Conservation (phyloP, 2,888 invertebrate genomes). For the Polyommatus iphigenia region DNA sequence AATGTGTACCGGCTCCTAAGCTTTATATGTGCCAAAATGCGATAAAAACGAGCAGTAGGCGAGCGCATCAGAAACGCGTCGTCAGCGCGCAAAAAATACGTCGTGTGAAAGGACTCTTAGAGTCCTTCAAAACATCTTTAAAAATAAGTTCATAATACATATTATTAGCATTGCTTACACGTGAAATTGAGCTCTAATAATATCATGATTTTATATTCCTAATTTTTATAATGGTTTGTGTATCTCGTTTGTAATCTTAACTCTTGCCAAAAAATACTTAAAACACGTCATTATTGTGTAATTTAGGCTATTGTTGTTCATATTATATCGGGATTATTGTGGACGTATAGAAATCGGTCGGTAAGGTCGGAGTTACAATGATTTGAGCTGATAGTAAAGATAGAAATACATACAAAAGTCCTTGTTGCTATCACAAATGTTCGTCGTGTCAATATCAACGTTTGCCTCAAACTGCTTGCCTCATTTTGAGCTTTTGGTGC, state of each 20-base stretch:
- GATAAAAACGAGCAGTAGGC: too few relatives aligned
- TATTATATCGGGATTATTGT: background rate
- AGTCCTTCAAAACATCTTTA: too few relatives aligned
- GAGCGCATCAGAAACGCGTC: too few relatives aligned
- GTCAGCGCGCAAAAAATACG: too few relatives aligned
- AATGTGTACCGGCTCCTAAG: too few relatives aligned
- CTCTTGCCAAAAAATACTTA: background rate
- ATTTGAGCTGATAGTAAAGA: background rate
- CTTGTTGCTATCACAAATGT: slow-evolving; percentile 19
- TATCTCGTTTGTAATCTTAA: background rate
- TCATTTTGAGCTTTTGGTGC: background rate
- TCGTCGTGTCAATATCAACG: background rate
- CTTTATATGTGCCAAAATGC: too few relatives aligned
- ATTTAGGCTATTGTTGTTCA: background rate
- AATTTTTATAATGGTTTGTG: too few relatives aligned
- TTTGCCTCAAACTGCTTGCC: background rate
- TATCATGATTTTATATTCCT: too few relatives aligned
- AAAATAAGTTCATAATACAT: too few relatives aligned
- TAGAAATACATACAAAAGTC: slow-evolving; percentile 14
- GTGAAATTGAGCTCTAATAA: too few relatives aligned
- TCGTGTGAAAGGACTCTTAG: too few relatives aligned
- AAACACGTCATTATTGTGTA: background rate
- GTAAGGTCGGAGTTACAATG: background rate
- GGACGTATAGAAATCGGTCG: background rate
- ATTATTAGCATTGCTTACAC: too few relatives aligned